These are phyloP conservation scores for Valencia hispanica DNA, from an alignment of 2,797 vertebrate genomes.

Conservation along the genomic window DNA sequence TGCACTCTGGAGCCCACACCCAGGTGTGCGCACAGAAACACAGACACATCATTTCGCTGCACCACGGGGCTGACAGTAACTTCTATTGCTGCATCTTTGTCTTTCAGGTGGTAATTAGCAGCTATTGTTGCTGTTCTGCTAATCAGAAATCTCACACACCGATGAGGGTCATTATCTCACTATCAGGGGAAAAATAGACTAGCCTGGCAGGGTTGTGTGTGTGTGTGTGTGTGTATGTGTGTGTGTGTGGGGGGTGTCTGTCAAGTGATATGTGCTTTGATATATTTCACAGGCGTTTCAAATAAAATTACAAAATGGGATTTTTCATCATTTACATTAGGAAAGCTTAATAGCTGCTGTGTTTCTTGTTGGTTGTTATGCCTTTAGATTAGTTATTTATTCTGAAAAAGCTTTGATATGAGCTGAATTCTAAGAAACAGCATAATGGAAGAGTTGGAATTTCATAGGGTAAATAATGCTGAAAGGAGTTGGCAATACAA, in stretches of 20 bases:
- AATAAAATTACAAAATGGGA: constrained; percentile 68
- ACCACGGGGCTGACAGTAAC: constrained; percentile 62
- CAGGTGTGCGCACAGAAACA: constrained; percentile 11
- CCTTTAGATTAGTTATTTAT: constrained; percentile 38
- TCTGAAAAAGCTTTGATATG: constrained; percentile 36
- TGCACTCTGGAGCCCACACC: constrained; percentile 4
- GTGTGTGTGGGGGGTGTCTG: constrained; percentile 29
- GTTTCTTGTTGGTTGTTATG: constrained; percentile 60
- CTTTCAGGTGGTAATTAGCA: constrained; percentile 82
- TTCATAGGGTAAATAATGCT: constrained; percentile 47
- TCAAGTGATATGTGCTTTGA: constrained; percentile 56
- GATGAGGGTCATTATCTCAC: constrained; percentile 76
- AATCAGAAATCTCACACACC: constrained; percentile 78
- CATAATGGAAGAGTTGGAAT: constrained; percentile 13
- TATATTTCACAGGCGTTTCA: constrained; percentile 60
- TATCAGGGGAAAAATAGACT: constrained; percentile 64
- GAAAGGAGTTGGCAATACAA: constrained; percentile 34
- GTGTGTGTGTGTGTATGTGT: constrained; percentile 25
- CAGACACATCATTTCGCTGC: constrained; percentile 26
- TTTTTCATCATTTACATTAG: constrained; percentile 67
- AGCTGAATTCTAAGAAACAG: constrained; percentile 14
- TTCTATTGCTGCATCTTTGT: constrained; percentile 69
- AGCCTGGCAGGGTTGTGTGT: constrained; percentile 37
- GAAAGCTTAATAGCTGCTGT: constrained; percentile 68
- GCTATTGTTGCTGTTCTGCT: constrained; percentile 76